Base-by-base conservation (phyloP, 2,888 invertebrate genomes). In the Trachelus troglodyta region DNA sequence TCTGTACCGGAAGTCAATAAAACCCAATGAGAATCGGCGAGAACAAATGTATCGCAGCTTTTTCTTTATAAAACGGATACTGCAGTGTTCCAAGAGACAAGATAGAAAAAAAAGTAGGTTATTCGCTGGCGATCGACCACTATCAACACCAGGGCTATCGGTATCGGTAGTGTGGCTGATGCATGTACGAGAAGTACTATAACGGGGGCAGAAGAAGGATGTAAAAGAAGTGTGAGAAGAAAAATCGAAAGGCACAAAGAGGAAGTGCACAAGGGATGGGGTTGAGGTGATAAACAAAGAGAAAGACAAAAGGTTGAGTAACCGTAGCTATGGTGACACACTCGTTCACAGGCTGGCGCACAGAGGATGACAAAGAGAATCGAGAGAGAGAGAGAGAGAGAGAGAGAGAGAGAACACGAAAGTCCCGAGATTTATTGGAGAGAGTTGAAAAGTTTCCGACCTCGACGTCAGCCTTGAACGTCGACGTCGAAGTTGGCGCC, bases 391-490 rank as follows among this genome's bases (percentile, higher is more conserved):
- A 75, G 76, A 34, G 68, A 74, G 74, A 34, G 69, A 23, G 74
- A 73, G 76, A 75, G 71, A 73, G 73, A 33, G 74, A 40, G 15
- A 40, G 78, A 79, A 77, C 78, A 76, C 80, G 80, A 80, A 81
- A 81, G 82, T 80, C 80, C 79, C 69, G 81, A 87, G 87, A 88
- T 88, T 89, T 89, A 89, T 88, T 83, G 88, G 83, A 84, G 81
- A 82, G 84, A 87, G 87, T 87, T 86, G 85, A 87, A 87, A 88
- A 89, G 87, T 88, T 87, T 84, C 85, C 83, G 83, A 79, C 80
- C 69, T 33, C 76, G 71, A 71, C 71, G 71, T 71, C 71, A 34
- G 71, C 71, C 31, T 71, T 31, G 71, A 3, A 34, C 71, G 71
- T 71, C 76, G 76, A 81, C 79, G 76, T 81, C 79, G 81, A 78